phyloP scores from a whole-genome alignment of 1,140 invertebrate species.

The Aphelenchoides besseyi region DNA sequence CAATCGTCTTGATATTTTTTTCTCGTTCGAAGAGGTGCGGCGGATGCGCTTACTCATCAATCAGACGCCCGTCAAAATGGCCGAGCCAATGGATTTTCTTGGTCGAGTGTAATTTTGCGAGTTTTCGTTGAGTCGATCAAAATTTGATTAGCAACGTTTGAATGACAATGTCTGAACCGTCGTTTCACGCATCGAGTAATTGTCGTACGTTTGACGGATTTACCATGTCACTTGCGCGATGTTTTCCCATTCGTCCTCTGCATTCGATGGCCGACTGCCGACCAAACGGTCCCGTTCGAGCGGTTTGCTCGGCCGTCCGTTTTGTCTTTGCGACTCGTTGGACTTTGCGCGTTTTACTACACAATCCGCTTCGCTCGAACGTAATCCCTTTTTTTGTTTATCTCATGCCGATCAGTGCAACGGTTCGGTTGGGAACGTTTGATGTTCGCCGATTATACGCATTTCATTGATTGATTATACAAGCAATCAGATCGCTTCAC shows the following conservation, averaged over 20 bases:
- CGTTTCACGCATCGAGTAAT: neutral
- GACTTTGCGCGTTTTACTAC: neutral
- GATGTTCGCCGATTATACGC: neutral
- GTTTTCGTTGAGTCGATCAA: neutral
- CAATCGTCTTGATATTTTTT: neutral
- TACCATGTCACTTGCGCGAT: neutral
- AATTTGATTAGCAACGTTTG: neutral
- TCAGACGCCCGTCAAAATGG: neutral
- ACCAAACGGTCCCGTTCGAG: neutral
- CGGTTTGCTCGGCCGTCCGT: neutral
- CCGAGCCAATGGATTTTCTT: too few species aligned
- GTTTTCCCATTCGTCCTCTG: neutral
- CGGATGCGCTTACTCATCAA: neutral
- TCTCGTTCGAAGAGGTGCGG: neutral
- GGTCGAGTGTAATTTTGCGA: neutral
- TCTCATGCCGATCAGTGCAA: neutral
- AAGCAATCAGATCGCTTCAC: neutral
- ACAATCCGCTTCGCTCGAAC: neutral
- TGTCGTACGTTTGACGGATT: neutral
- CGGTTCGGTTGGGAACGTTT: neutral
- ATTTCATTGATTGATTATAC: too few species aligned
- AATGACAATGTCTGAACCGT: neutral
- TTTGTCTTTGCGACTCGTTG: neutral
- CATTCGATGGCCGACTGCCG: constrained; percentile 1
- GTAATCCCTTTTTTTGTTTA: too few species aligned